Conservation (phyloP, 1,140 invertebrate genomes). For the Lordiphosa clarofinis region DNA sequence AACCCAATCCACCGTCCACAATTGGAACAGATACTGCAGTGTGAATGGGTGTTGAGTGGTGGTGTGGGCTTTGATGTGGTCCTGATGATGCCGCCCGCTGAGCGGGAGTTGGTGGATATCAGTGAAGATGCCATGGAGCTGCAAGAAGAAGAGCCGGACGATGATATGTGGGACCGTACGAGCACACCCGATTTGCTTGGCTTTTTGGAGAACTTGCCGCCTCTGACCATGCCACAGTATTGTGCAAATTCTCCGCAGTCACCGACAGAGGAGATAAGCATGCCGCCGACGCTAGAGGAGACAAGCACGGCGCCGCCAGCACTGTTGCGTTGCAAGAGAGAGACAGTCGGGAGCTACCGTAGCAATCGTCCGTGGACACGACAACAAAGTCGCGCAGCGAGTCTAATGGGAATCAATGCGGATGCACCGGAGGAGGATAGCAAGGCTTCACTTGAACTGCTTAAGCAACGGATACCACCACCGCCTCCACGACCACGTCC, state of each 20-base stretch:
- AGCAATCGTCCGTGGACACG: conserved; percentile 37
- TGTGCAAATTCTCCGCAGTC: conserved; percentile 27
- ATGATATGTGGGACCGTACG: conserved; percentile 17
- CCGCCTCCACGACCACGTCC: too few relatives aligned
- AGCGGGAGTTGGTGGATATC: conserved; percentile 42
- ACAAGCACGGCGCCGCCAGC: conserved; percentile 8
- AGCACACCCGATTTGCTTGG: conserved; percentile 34
- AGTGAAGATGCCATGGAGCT: conserved; percentile 49
- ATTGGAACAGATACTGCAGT: conserved; percentile 84
- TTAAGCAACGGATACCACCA: conserved; percentile 49
- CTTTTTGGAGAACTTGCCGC: conserved; percentile 39
- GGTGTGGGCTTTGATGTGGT: conserved; percentile 30
- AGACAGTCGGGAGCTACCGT: background rate
- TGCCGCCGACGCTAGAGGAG: conserved; percentile 1
- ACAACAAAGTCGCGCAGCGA: conserved; percentile 40
- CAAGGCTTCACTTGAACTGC: conserved; percentile 30
- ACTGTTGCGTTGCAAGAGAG: background rate
- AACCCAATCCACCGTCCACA: conserved; percentile 87
- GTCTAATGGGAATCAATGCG: background rate
- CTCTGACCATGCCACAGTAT: too few relatives aligned
- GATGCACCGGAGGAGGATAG: conserved; percentile 20
- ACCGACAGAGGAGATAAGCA: background rate
- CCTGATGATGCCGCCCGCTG: conserved; percentile 24
- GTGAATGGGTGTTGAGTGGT: conserved; percentile 83
- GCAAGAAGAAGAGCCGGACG: conserved; percentile 7